phyloP scores from a whole-genome alignment of 2,888 invertebrate genomes.

The Galerucella nymphaeae region DNA sequence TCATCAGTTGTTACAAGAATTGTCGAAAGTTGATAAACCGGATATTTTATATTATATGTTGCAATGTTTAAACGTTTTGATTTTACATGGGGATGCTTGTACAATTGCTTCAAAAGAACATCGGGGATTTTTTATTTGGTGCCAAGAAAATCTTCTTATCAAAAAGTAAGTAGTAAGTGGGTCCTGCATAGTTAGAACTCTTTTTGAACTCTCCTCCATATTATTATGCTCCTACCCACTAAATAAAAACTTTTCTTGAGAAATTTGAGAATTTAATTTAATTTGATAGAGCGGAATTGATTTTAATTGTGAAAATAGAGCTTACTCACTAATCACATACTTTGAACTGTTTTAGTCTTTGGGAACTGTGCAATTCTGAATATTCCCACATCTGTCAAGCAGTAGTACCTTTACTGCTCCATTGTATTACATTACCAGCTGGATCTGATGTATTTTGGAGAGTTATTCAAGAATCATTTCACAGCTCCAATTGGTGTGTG shows the following conservation, averaged over 20 bases:
- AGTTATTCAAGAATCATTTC: constrained; percentile 94
- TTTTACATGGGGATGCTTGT: constrained; percentile 94
- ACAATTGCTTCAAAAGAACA: constrained; percentile 88
- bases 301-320: too few relatives aligned
- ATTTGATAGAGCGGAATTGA: too few relatives aligned
- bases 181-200: too few relatives aligned
- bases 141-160: constrained; percentile 93
- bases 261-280: too few relatives aligned
- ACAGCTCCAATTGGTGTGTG: constrained; percentile 86
- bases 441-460: constrained; percentile 97
- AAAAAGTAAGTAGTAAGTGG: constrained; percentile 76
- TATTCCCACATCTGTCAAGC: constrained; percentile 95
- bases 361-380: constrained; percentile 91
- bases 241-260: too few relatives aligned
- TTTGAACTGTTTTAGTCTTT: constrained; percentile 73
- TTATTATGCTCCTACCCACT: too few relatives aligned
- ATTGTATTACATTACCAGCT: constrained; percentile 92
- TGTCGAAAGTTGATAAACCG: constrained; percentile 84
- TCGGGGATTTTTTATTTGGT: constrained; percentile 93
- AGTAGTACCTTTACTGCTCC: constrained; percentile 90
- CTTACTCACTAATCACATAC: too few relatives aligned
- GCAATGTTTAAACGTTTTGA: constrained; percentile 89
- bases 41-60: constrained; percentile 94
- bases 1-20: constrained; percentile 87
- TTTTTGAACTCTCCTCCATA: too few relatives aligned